Conservation (phyloP, 2,888 invertebrate genomes). For the Eupithecia pulchellata region DNA sequence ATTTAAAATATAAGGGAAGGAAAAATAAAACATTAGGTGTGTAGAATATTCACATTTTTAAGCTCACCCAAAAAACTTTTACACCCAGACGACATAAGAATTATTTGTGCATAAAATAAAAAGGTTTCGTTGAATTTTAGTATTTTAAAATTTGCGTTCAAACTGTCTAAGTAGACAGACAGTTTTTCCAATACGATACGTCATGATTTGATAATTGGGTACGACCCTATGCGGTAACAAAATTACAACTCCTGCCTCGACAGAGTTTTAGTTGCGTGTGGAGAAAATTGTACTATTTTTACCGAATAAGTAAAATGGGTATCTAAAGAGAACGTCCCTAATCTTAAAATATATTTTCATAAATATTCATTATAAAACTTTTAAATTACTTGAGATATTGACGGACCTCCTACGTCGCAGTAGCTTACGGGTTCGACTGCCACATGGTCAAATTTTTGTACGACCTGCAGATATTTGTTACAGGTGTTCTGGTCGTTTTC, state of each 20-base stretch:
- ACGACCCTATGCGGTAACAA: constrained; percentile 60
- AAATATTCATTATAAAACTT: background rate
- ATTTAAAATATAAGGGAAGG: background rate
- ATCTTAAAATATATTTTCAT: background rate
- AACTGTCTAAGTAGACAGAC: constrained; percentile 54
- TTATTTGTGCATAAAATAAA: too few species aligned
- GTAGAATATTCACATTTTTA: background rate
- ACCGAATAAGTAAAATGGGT: background rate
- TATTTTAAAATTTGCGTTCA: too few species aligned
- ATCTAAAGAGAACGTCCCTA: background rate
- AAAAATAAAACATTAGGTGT: background rate
- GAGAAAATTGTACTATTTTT: background rate
- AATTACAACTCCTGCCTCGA: constrained; percentile 61
- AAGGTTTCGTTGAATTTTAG: too few species aligned
- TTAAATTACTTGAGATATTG: background rate
- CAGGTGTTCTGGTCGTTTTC: too few species aligned
- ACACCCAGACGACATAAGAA: too few species aligned
- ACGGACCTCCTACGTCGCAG: too few species aligned
- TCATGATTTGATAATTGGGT: constrained; percentile 71
- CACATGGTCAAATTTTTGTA: too few species aligned
- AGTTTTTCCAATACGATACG: constrained; percentile 50
- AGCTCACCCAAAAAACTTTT: background rate
- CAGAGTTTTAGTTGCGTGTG: constrained; percentile 26
- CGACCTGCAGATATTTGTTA: too few species aligned
- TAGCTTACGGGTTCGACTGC: too few species aligned